Evolutionary conservation across 2,888 invertebrate genomes (phyloP), one percentile per base, ranked within the genome.

Genomic region (Abrostola tripartita): DNA sequence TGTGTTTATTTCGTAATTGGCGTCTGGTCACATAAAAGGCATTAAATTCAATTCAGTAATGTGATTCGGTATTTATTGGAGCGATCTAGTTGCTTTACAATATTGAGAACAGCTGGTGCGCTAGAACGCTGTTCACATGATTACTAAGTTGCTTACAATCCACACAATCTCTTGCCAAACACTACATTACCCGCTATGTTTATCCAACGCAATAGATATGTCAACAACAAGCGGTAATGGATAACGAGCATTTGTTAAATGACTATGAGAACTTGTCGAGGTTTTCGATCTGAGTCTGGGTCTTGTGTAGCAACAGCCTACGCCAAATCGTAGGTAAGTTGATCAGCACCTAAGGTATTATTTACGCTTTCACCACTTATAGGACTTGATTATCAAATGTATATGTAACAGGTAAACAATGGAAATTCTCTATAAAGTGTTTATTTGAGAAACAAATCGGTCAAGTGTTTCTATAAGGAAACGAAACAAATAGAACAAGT

Each of bases 21-120:
- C 65, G 81, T 81, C 76, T 75, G 74, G 76, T 74, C 70, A 82
- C 85, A 78, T 84, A 87, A 82, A 86, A 81, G 83, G 87, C 73
- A 82, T 81, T 87, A 87, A 82, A 90, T 89, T 82, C 78, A 78
- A 88, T 84, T 82, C 88, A 86, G 85, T 87, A 89, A 92, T 92
- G 90, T 81, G 85, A 89, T 90, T 88, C 73, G 86, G 86, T 87
- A 91, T 92, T 92, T 92, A 92, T 91, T 91, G 86, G 79, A 82
- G 81, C 81, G 88, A 87, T 88, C 88, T 84, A 88, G 82, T 87
- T 87, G 78, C 81, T 79, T 69, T 83, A 85, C 80, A 85, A 82
- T 85, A 85, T 85, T 84, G 81, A 84, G 83, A 85, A 80, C 90
- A 90, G 87, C 85, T 90, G 90, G 84, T 82, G 72, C 64, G 59